Conservation (phyloP, 2,113 vertebrate genomes). For the Heterochromis multidens region DNA sequence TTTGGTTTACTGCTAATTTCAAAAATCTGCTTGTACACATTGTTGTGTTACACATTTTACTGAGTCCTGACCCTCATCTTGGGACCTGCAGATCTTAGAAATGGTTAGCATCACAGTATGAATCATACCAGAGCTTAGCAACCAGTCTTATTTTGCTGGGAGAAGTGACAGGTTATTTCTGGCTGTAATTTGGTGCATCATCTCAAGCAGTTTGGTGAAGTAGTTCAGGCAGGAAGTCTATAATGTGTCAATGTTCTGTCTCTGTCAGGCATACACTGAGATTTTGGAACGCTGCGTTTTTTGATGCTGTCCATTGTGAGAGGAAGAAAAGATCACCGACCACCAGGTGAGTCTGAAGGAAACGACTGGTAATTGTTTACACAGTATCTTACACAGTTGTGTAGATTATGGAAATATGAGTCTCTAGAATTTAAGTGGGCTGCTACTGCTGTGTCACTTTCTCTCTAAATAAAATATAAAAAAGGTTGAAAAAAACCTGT, state of each 20-base stretch:
- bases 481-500: too few species aligned
- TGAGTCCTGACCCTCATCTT: fast-evolving
- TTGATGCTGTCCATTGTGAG: constrained; percentile 95
- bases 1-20: background rate
- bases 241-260: background rate
- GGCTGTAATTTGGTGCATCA: background rate
- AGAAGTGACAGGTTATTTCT: background rate
- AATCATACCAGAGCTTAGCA: background rate
- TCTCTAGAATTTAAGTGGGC: background rate
- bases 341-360: constrained; percentile 83
- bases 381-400: background rate
- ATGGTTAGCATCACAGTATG: background rate
- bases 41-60: background rate
- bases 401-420: background rate
- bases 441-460: fast-evolving
- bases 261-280: constrained; percentile 87
- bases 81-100: background rate
- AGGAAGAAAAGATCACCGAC: constrained; percentile 94
- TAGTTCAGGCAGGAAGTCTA: background rate
- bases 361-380: fast-evolving
- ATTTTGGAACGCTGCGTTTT: constrained; percentile 98
- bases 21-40: background rate
- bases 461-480: background rate
- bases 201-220: background rate
- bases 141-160: background rate